These are phyloP conservation scores for Bubo blakistoni DNA, from an alignment of 2,113 vertebrate species.

Conservation along the genomic window DNA sequence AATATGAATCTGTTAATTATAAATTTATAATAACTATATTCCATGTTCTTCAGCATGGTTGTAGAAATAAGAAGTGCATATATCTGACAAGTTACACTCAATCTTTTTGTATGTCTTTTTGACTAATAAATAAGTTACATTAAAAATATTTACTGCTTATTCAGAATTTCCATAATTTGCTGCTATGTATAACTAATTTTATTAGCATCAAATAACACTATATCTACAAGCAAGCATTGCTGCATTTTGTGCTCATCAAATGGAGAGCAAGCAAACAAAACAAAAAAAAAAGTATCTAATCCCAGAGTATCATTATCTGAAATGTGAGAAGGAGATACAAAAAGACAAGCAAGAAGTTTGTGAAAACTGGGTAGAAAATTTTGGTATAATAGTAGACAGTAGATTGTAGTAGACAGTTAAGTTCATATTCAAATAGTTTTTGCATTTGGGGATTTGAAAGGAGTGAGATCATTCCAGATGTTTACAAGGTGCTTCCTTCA, in stretches of 20 bases:
- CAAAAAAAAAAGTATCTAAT: background rate
- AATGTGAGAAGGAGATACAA: background rate
- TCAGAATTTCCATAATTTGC: background rate
- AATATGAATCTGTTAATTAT: background rate
- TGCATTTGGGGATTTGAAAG: background rate
- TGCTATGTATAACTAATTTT: background rate
- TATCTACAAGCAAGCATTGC: background rate
- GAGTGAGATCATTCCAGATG: background rate
- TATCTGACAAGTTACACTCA: background rate
- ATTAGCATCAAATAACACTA: background rate
- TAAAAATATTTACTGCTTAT: background rate
- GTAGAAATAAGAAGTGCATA: background rate
- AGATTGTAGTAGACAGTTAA: background rate
- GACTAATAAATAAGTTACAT: background rate
- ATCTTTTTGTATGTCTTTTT: background rate
- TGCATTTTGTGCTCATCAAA: background rate
- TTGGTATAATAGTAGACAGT: background rate
- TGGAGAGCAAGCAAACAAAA: background rate
- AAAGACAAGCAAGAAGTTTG: background rate
- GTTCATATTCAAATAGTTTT: fast-evolving
- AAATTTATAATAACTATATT: background rate
- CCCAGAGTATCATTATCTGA: background rate
- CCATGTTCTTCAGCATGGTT: background rate
- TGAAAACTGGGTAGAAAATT: background rate
- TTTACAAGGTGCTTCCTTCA: background rate